Base-by-base conservation (phyloP, 2,113 vertebrate species). In the Ciconia stormi region DNA sequence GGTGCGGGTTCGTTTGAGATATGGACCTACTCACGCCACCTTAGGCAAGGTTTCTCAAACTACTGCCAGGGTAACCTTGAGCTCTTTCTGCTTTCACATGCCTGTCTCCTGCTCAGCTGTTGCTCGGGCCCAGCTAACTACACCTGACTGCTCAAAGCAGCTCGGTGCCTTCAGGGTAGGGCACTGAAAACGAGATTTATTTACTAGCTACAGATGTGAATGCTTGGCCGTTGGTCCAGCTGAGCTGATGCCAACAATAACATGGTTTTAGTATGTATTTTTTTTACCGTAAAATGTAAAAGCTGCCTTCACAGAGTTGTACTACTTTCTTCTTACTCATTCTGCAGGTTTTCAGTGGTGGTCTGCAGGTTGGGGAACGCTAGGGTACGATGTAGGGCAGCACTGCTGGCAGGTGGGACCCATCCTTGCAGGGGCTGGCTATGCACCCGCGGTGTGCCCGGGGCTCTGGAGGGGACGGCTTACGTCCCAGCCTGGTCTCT, bases 171-270 rank as follows among this genome's bases (percentile, higher is more conserved):
- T 46, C 40, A 27, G 82, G 82, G 25, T 5, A n/a, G 44, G 22
- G 32, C 1, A 4, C 70, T 78, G 66, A 22, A 66, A 82, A 38
- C 3, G 5, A 27, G 16, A 29, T 76, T 79, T 30, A 17, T 93
- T 85, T 71, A 10, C 46, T 17, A 46, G 23, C 15, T 84, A 0
- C 34, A 34, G 61, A 6, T 79, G 34, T 59, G 25, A 71, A 22
- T 2, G 4, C 21, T 80, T 0, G 0, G 56, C 42, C 56, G 0
- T 38, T 6, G 1, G 56, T 61, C 50, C 62, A 67, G 66, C 55
- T 86, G 87, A 70, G 56, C 67, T 47, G 46, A 53, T 47, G 59
- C 30, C 69, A 38, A 15, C 69, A 49, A 6, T 42, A 44, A 11
- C 30, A 53, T 26, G 26, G 32, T 2, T 59, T 83, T 13, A 74